Evolutionary conservation across 1,140 invertebrate species (phyloP), one percentile per base, ranked within the genome.

Genomic region (Spodoptera litura): DNA sequence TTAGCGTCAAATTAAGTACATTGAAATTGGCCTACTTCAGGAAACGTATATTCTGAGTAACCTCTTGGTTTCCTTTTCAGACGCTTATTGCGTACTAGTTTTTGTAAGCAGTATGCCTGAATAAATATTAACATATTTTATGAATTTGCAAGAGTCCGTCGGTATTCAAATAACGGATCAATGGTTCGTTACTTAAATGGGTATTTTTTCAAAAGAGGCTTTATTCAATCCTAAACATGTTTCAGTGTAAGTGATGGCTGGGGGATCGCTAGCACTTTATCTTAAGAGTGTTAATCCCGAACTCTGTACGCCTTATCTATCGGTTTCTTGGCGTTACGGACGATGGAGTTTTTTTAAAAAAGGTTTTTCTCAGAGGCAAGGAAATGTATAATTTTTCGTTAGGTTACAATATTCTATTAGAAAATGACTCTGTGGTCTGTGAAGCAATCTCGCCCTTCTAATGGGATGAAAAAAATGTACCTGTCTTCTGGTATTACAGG

Each of bases 261-360:
- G 70, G 72, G 70, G 72, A 76, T 68, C 59, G 58, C 59, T 49
- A 78, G 31, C 73, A 64, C 58, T 81, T 81, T 81, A 81, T 78
- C 77, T 81, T 76, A 76, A 81, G 77, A 66, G 71, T 81, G 72
- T 81, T 81, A 81, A 81, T 81, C 72, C 71, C 55, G 56, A 79
- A 80, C 53, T 76, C 72, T 71, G 66, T 79, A 31, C 72, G 80
- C 13, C 72, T 78, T 81, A 78, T 78, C 71, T 78, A 59, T 78
- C 59, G 70, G 81, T 77, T 80, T 82, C 73, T 68, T 82, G 52
- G 35, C 44, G 59, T 27, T 53, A 68, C 25, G 10, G 53, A 27
- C 44, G 55, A 52, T 20, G 27, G 58, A 64, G 59, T 49, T 15
- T 74, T 70, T 74, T 13, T 44, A 27, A 79, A 68, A 56, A 68